Base-by-base conservation (phyloP, 2,797 vertebrate species). In the Cygnus olor region DNA sequence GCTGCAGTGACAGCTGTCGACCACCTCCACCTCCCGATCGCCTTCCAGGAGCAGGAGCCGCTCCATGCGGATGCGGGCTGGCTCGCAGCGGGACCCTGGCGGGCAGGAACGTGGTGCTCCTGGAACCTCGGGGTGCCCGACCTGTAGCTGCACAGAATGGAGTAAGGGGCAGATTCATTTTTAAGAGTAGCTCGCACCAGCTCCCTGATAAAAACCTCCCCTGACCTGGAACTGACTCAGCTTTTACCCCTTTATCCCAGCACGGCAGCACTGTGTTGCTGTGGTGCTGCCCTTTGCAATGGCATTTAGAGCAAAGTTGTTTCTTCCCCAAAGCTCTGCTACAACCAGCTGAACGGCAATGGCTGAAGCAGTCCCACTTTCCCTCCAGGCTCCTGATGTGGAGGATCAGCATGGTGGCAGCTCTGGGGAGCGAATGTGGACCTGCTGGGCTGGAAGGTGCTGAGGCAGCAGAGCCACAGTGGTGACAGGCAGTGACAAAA, bases 1-100 rank as follows among this genome's bases (percentile, higher is more conserved):
- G 56, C 98, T 97, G 24, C 98, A 99, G 45, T 98, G 98, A 66
- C 98, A 98, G 74, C 98, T 96, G 34, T 98, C 81, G 9, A 98
- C 95, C 60, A 98, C 97, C 73, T 98, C 98, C 73, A 98, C 97
- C 85, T 98, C 97, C 34, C 91, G 94, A 30, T 95, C 57, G 2
- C 98, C 98, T 25, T 98, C 82, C 1, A 97, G 94, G 82, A 98
- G 97, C 42, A 98, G 97, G 49, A 98, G 85, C 19, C 68, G 94
- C 65, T 98, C 97, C 88, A 98, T 95, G 0, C 92, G 97, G 94
- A 98, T 63, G 10, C 88, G 94, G 9, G 98, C 97, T 1, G 97
- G 97, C 93, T 98, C 96, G 1, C 98, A 98, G 71, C 90, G 87
- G 49, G 97, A 97, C 36, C 95, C 94, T 4, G 40, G 6, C 1